Evolutionary conservation across 2,888 invertebrate genomes (phyloP), one percentile per base, ranked within the genome.

Genomic region (Himalopsyche tibetana): DNA sequence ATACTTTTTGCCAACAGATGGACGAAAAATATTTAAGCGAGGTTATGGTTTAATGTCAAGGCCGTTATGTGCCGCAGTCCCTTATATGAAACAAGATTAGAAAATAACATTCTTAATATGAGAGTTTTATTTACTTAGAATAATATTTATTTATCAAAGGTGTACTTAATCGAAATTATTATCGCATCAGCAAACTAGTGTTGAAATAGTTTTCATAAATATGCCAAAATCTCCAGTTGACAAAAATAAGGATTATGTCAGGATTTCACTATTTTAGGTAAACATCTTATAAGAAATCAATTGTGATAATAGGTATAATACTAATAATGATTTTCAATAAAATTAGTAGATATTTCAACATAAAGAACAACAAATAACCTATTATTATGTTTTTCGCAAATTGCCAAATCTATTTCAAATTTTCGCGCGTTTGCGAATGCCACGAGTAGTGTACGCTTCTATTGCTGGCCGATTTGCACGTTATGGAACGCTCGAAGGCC

Each of bases 401-500:
- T 15, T 8, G 40, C 28, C 74, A 74, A 74, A 74, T 74, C 0
- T 90, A 92, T 83, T 88, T 93, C 91, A 90, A 93, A 93, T 91
- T 84, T 92, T 92, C 89, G 91, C 93, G 93, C 93, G 91, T 89
- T 90, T 90, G 90, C 86, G 82, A 86, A 92, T 86, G 92, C 91
- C 92, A 92, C 91, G 91, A 93, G 93, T 93, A 93, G 93, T 93
- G 93, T 93, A 93, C 93, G 93, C 93, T 93, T 93, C 93, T 93
- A 93, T 93, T 93, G 92, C 93, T 93, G 92, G 92, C 93, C 93
- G 93, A 94, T 94, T 94, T 92, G 92, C 94, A 94, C 94, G 94
- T 94, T 94, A 94, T 91, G 93, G 94, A 94, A 94, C 94, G 94
- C 93, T 93, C 93, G 93, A 94, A 94, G 93, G 94, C 94, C 94